Percentiles rank a stretch among this genome's conserved stretches.
Evolutionary conservation across 2,797 vertebrate species (phyloP).

Genomic region (Poeciliopsis gracilis): DNA sequence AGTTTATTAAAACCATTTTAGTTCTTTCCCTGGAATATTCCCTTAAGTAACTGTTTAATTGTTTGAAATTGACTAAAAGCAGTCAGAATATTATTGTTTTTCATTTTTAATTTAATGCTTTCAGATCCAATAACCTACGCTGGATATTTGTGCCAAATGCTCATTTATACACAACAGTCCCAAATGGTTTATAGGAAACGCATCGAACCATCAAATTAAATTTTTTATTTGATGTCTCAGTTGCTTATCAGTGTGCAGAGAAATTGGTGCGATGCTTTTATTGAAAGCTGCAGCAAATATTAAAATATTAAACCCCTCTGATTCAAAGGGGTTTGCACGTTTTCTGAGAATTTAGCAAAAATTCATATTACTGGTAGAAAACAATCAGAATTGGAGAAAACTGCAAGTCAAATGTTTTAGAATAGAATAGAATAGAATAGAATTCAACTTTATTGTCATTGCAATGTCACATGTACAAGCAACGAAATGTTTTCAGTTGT

Average conservation of each 20-base stretch:
- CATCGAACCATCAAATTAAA: not conserved
- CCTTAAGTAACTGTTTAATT: not conserved
- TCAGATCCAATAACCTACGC: not conserved
- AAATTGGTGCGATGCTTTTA: not conserved
- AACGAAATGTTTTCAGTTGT: not conserved
- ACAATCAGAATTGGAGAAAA: not conserved
- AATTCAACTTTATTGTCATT: too few relatives aligned
- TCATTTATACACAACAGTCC: not conserved
- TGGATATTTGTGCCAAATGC: not conserved
- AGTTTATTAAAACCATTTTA: not conserved
- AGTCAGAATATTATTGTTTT: not conserved
- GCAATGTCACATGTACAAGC: too few relatives aligned
- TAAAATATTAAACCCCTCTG: not conserved
- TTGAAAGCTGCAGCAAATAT: not conserved
- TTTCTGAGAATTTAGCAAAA: not conserved
- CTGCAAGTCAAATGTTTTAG: not conserved
- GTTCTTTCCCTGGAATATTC: not conserved
- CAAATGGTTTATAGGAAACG: not conserved
- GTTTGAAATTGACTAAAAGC: not conserved
- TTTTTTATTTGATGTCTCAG: not conserved
- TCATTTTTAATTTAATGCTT: not conserved
- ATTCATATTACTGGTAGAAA: not conserved
- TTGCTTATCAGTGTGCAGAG: not conserved
- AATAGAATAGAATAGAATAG: too few relatives aligned
- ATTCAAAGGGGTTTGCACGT: not conserved